phyloP scores from a whole-genome alignment of 2,797 vertebrate genomes.

The Argentina silus region DNA sequence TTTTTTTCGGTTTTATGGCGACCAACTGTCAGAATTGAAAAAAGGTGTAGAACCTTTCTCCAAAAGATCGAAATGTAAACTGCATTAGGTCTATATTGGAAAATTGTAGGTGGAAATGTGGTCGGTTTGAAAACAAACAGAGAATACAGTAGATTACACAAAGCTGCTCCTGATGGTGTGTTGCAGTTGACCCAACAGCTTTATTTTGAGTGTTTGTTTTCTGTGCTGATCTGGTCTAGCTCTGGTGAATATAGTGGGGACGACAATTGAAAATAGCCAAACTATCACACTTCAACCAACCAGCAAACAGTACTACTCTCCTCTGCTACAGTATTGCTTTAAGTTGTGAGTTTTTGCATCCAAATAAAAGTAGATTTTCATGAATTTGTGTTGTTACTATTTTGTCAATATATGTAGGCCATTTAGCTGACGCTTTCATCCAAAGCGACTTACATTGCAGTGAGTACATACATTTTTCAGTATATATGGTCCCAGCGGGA shows the following conservation, averaged over 20 bases:
- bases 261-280: constrained; percentile 44
- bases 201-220: constrained; percentile 62
- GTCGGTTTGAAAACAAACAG: constrained; percentile 29
- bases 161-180: constrained; percentile 55
- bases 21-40: background rate
- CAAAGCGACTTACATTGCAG: too few species aligned
- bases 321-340: constrained; percentile 75
- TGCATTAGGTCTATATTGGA: too few species aligned
- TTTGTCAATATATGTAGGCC: background rate
- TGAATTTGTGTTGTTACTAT: constrained; percentile 45
- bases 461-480: too few species aligned
- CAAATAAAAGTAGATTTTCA: constrained; percentile 82
- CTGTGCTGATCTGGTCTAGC: constrained; percentile 55
- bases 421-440: too few species aligned
- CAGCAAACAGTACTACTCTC: constrained; percentile 74
- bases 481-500: too few species aligned
- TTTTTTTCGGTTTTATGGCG: background rate
- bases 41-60: constrained; percentile 5
- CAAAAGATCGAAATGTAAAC: too few species aligned
- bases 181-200: constrained; percentile 47
- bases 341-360: constrained; percentile 80
- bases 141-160: background rate
- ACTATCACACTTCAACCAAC: constrained; percentile 65
- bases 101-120: constrained; percentile 23
- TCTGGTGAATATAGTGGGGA: constrained; percentile 51